Evolutionary conservation across 2,113 vertebrate genomes (phyloP).

Genomic region (Tachycineta bicolor): DNA sequence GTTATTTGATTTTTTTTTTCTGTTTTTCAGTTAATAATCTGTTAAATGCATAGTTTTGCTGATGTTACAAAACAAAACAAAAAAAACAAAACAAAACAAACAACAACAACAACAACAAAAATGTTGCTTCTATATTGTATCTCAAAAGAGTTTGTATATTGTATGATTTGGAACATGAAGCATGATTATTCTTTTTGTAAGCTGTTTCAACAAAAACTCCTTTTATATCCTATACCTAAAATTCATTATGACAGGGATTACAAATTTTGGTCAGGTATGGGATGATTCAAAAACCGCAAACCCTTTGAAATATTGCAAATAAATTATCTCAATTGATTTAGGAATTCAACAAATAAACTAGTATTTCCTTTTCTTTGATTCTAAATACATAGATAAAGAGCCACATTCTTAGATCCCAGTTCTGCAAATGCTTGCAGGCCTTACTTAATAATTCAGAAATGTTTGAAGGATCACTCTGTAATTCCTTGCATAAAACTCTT

Average conservation of each 20-base stretch:
- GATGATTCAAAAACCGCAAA: neutral
- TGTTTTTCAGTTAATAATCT: neutral
- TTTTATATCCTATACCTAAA: neutral
- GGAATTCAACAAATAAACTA: neutral
- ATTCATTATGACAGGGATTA: neutral
- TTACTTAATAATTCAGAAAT: neutral
- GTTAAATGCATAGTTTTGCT: neutral
- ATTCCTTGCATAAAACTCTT: neutral
- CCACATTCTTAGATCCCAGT: neutral
- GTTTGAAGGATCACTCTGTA: neutral
- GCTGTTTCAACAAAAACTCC: neutral
- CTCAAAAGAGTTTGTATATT: neutral
- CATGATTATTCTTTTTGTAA: neutral
- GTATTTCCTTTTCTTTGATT: neutral
- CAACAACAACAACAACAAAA: neutral
- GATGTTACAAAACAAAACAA: neutral
- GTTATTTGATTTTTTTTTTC: neutral
- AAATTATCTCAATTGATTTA: neutral
- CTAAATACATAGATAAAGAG: neutral
- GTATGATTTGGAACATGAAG: neutral
- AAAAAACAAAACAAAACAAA: neutral
- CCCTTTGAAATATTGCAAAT: neutral
- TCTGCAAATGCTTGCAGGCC: neutral
- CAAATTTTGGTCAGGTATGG: neutral
- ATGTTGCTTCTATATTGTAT: neutral